Conservation (phyloP, 2,113 vertebrate species). For the Raja brachyura region DNA sequence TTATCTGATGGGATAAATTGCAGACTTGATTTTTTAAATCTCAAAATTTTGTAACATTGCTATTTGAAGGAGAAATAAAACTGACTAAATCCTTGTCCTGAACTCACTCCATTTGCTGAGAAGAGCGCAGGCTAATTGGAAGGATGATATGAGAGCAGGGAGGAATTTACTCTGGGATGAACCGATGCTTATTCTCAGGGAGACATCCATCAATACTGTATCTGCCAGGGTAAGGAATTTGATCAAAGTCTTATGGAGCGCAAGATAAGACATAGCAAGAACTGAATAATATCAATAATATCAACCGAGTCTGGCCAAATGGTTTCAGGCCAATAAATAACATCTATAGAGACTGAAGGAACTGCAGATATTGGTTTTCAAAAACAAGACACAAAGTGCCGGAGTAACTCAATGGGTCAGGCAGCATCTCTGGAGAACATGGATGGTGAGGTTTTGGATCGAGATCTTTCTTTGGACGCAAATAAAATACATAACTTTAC, state of each 20-base stretch:
- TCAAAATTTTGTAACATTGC: too few relatives aligned
- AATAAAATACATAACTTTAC: not conserved
- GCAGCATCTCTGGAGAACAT: too few relatives aligned
- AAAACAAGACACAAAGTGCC: too few relatives aligned
- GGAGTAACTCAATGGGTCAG: too few relatives aligned
- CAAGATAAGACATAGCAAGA: not conserved
- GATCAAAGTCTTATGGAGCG: not conserved
- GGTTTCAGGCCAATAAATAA: not conserved
- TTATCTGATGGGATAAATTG: too few relatives aligned
- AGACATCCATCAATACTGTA: not conserved
- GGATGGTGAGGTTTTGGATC: too few relatives aligned
- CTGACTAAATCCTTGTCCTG: not conserved
- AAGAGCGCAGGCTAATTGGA: not conserved
- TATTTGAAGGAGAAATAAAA: not conserved
- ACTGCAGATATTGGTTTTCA: too few relatives aligned
- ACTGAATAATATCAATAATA: not conserved
- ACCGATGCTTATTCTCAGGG: not conserved
- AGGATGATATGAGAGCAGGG: not conserved
- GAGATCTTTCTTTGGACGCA: too few relatives aligned
- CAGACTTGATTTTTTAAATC: too few relatives aligned
- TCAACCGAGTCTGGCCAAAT: not conserved
- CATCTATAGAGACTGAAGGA: too few relatives aligned
- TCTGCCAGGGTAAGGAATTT: not conserved
- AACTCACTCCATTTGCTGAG: not conserved
- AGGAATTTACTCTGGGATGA: not conserved